Evolutionary conservation across 2,888 invertebrate species (phyloP), one percentile per base, ranked within the genome.

Genomic region (Conops quadrifasciatus): DNA sequence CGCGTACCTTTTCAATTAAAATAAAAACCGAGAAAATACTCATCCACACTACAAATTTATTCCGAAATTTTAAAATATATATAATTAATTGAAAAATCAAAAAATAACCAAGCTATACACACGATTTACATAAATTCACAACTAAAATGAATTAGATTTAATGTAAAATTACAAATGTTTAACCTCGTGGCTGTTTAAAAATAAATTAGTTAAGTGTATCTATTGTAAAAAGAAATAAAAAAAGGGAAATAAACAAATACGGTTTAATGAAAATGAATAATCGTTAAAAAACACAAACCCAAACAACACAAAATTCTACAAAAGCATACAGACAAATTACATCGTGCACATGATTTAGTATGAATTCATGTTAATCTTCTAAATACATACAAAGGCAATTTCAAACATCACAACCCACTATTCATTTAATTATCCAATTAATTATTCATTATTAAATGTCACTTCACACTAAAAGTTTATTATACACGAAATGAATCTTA

Each of bases 161-260:
- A 51, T 49, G 36, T 68, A 68, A 68, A 60, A 68, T 68, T 68
- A 68, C 68, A 68, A 68, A 68, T 68, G 68, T 68, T 68, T 68
- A 68, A 82, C 81, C 82, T 82, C 78, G 81, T 82, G 82, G 82
- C 82, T 82, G 82, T 82, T 82, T 80, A 80, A 80, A 81, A 79
- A 79, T 64, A 69, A 74, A 70, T 71, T 51, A 62, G 49, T 62
- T 68, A 60, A 68, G 30, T 68, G 68, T 68, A 70, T 36, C 4
- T 36, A 7, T 15, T 64, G 26, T 63, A 63, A 30, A 67, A 51
- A 62, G 13, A 53, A 36, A 5, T 49, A 26, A 49, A 53, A 49
- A 63, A 49, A 13, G 16, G 24, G 60, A 60, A 65, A 53, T 64
- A 62, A 16, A 63, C 21, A 45, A 24, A 58, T 58, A 36, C 5